A percentile compares a stretch with the other conserved stretches of the same genome.
Conservation (phyloP, 2,113 vertebrate species). For the Ageneiosus marmoratus region DNA sequence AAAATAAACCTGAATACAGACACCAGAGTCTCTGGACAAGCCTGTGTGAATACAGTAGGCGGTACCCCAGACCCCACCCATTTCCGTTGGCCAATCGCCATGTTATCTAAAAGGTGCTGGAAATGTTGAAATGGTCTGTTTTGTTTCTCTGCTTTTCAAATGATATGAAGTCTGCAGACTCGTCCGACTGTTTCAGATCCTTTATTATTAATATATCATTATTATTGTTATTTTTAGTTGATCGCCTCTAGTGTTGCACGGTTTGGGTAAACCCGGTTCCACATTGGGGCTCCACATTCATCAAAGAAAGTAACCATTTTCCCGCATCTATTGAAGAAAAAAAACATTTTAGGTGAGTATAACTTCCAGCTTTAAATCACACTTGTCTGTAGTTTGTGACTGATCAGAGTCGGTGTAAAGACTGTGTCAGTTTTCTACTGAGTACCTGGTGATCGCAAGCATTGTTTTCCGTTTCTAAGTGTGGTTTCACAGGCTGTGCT, state of each 20-base stretch:
- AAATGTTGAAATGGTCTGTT: background rate
- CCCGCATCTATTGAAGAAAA: background rate
- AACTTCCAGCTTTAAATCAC: background rate
- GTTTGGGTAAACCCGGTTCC: background rate
- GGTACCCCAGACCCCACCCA: background rate
- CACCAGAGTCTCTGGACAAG: background rate
- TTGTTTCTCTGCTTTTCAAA: background rate
- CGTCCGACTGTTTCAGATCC: background rate
- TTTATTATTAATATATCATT: background rate
- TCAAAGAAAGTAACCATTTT: background rate
- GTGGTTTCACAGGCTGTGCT: background rate
- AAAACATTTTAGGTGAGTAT: background rate
- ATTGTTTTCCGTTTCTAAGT: background rate
- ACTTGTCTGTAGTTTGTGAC: background rate
- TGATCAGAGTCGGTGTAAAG: too few species aligned
- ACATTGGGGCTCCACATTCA: background rate
- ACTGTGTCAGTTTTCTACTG: background rate
- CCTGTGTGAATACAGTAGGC: background rate
- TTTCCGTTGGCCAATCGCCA: background rate
- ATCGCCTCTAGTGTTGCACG: background rate
- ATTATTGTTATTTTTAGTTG: background rate
- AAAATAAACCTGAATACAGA: background rate
- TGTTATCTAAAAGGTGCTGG: background rate
- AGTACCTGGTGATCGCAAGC: background rate
- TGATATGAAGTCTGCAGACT: background rate